These are phyloP conservation scores for Bombyx mandarina DNA, from an alignment of 1,140 invertebrate species.

Conservation along the genomic window DNA sequence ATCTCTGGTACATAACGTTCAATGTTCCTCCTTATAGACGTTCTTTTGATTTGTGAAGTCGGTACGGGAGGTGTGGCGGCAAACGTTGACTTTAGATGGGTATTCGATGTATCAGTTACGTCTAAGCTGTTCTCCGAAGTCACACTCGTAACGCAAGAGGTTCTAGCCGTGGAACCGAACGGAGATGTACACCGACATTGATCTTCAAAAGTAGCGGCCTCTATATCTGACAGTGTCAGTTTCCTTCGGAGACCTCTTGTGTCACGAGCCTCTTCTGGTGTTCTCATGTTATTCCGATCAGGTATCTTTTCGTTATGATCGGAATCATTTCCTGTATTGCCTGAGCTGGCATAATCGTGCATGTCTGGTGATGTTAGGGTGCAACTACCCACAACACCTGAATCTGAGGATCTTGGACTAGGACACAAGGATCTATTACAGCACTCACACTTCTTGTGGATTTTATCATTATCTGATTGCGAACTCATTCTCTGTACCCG, in stretches of 20 bases:
- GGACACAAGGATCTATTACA: slow-evolving; percentile 73
- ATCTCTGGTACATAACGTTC: slow-evolving; percentile 53
- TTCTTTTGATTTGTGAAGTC: slow-evolving; percentile 56
- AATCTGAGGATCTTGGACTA: slow-evolving; percentile 82
- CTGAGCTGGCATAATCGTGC: slow-evolving; percentile 37
- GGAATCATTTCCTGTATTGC: slow-evolving; percentile 41
- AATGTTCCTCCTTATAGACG: slow-evolving; percentile 58
- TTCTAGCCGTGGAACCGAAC: slow-evolving; percentile 78
- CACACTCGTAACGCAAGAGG: slow-evolving; percentile 71
- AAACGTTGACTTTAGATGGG: slow-evolving; percentile 63
- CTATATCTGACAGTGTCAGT: slow-evolving; percentile 73
- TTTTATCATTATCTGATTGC: slow-evolving; percentile 45
- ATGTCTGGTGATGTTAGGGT: slow-evolving; percentile 77
- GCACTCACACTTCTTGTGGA: slow-evolving; percentile 70
- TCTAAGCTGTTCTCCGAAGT: slow-evolving; percentile 69
- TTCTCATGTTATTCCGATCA: slow-evolving; percentile 30
- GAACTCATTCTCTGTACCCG: slow-evolving; percentile 55
- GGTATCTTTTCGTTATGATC: slow-evolving; percentile 42
- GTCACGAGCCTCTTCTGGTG: slow-evolving; percentile 19
- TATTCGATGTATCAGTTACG: slow-evolving; percentile 61
- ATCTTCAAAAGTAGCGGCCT: slow-evolving; percentile 77
- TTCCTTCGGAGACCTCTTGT: slow-evolving; percentile 37
- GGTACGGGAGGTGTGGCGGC: slow-evolving; percentile 39
- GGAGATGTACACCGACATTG: slow-evolving; percentile 81
- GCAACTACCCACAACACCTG: slow-evolving; percentile 86